Base-by-base conservation (phyloP, 2,113 vertebrate genomes). In the Gadus chalcogrammus region DNA sequence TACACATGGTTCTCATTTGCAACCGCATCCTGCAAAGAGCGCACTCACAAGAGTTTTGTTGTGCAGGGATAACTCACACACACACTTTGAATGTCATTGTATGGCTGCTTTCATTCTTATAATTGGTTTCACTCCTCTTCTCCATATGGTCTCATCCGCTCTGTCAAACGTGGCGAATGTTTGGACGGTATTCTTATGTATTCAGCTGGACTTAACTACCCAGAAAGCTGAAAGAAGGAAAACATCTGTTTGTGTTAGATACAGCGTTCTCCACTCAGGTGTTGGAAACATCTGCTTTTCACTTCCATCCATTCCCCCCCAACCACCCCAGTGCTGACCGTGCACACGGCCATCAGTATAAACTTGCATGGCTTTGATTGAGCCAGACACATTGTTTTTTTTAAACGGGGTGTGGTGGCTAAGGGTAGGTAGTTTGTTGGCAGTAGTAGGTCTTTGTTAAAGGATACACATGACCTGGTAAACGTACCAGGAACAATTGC, bases 1-100 rank as follows among this genome's bases (percentile, higher is more conserved):
- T 76, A 76, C 88, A 89, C 71, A 67, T 90, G 87, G 78, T 80
- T 88, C 83, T 82, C 70, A 85, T 90, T 84, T 79, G 60, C 65
- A 79, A 42, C 71, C 73, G 86, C 75, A 74, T 83, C 81, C 74
- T 82, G 72, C 71, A 70, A 59, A 61, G 53, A 53, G 24, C 71
- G 71, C 72, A 67, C 68, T 76, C 81, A 79, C 59, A 73, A n/a
- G 52, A 20, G 73, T 4, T 18, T 6, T 64, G 28, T 35, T 38
- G 9, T 68, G 48, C 38, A 15, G 18, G 20, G 20, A 11, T 18
- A n/a, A 20, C 62, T 27, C 55, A 64, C 67, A 48, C 42, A 48
- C 9, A 48, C 42, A 48, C 42, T 48, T 48, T 48, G 11, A 48
- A 48, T 48, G 8, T 12, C 8, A 9, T 9, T 48, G 42, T 48